Base-by-base conservation (phyloP, 2,888 invertebrate genomes). In the Andrena chrysosceles region DNA sequence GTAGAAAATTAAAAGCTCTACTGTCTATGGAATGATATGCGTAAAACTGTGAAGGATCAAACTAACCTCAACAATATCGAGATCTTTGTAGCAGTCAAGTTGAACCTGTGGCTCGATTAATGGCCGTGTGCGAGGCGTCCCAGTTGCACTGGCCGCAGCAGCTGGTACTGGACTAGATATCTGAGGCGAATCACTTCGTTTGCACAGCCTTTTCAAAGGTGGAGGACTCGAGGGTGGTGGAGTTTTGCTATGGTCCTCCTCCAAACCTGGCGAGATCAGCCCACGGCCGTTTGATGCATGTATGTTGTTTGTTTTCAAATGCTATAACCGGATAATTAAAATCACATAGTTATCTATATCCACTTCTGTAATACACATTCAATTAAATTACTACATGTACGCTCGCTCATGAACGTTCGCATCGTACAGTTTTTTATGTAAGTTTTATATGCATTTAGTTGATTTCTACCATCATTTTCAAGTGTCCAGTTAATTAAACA, bases 41-140 rank as follows among this genome's bases (percentile, higher is more conserved):
- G 26, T 4, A 8, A 3, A 66, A 4, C 29, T 2, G 29, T 20
- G 52, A 6, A n/a, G 0, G 4, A 26, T 26, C 0, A 23, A 42
- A 60, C 67, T 52, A 42, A 94, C 94, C 94, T 94, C 94, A 90
- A 94, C 93, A 87, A 92, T 90, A 89, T 94, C 94, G 87, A 93
- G 91, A 90, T 94, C 94, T 91, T 93, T 94, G 85, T 93, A 94
- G 89, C 93, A 93, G 90, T 94, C 94, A 85, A 94, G 93, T 89
- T 94, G 94, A 87, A 94, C 94, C 91, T 94, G 94, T 71, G 94
- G 94, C 90, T 94, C 94, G 77, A 93, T 94, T 81, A 93, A 89
- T 63, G 93, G 93, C 90, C 94, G 93, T 90, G 91, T 91, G 89
- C 93, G 93, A 86, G 93, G 92, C 89, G 91, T 90, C 87, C 87